Percentiles rank a stretch among this genome's conserved stretches.
phyloP scores from a whole-genome alignment of 1,140 invertebrate genomes.

The Oppia nitens region DNA sequence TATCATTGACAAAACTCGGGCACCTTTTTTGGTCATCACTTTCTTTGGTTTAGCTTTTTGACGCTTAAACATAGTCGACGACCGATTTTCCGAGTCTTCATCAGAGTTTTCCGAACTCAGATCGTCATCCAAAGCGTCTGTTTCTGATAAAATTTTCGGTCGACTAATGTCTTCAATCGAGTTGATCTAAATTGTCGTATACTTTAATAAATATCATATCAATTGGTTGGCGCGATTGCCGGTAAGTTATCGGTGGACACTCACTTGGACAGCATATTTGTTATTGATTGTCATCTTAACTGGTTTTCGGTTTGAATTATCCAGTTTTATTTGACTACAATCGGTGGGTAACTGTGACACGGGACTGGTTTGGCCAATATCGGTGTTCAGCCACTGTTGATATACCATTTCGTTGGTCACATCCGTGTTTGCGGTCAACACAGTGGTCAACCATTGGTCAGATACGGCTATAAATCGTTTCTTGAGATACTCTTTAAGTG shows the following conservation, averaged over 20 bases:
- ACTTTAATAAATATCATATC: not conserved
- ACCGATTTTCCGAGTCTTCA: not conserved
- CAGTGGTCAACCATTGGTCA: not conserved
- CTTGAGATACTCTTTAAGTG: not conserved
- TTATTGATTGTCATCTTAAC: not conserved
- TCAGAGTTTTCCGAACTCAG: not conserved
- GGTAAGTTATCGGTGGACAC: not conserved
- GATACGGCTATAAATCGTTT: not conserved
- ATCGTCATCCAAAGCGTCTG: not conserved
- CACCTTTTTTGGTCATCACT: not conserved
- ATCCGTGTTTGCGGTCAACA: not conserved
- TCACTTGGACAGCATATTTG: not conserved
- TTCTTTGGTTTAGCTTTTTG: not conserved
- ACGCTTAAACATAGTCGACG: not conserved
- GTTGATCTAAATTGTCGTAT: not conserved
- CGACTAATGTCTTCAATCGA: not conserved
- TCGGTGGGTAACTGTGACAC: not conserved
- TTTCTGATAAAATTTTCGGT: not conserved
- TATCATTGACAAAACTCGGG: not conserved
- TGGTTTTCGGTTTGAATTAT: not conserved
- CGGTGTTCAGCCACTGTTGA: not conserved
- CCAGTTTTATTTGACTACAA: not conserved
- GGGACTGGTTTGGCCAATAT: not conserved
- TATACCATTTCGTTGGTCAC: not conserved
- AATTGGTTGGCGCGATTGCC: no score